Evolutionary conservation across 2,888 invertebrate genomes (phyloP).

Genomic region (Plemyria rubiginata): DNA sequence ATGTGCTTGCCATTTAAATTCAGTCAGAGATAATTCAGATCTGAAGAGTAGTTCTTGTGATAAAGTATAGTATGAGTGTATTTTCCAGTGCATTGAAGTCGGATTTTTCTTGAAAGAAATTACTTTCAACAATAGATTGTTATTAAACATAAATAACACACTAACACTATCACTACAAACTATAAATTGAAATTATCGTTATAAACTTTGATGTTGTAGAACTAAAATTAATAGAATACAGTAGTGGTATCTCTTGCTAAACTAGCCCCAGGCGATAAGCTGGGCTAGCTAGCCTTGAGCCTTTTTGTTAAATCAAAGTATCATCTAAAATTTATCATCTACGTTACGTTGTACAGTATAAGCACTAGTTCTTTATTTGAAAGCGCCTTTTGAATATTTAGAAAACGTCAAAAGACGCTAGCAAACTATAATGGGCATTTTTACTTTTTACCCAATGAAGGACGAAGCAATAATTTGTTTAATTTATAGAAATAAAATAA

Average conservation of each 20-base stretch:
- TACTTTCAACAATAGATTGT: too few relatives aligned
- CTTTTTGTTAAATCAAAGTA: not conserved
- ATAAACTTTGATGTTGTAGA: not conserved
- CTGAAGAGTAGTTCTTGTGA: too few relatives aligned
- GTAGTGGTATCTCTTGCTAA: not conserved
- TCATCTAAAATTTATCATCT: too few relatives aligned
- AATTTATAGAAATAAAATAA: too few relatives aligned
- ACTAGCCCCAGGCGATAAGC: not conserved
- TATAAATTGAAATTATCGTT: too few relatives aligned
- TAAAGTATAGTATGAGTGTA: too few relatives aligned
- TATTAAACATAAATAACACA: too few relatives aligned
- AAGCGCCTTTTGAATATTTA: conserved; percentile 23
- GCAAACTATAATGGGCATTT: conserved; percentile 5
- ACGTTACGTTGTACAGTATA: not conserved
- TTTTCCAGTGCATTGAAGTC: too few relatives aligned
- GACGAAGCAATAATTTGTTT: not conserved
- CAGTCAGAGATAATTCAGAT: too few relatives aligned
- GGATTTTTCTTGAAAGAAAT: too few relatives aligned
- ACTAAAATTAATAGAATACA: not conserved
- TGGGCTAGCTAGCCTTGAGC: not conserved
- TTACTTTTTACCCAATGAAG: not conserved
- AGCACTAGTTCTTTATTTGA: conserved; percentile 1
- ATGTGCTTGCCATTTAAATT: too few relatives aligned
- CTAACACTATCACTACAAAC: too few relatives aligned
- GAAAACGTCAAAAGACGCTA: conserved; percentile 20